Evolutionary conservation across 1,140 invertebrate genomes (phyloP).

Genomic region (Galleria mellonella): DNA sequence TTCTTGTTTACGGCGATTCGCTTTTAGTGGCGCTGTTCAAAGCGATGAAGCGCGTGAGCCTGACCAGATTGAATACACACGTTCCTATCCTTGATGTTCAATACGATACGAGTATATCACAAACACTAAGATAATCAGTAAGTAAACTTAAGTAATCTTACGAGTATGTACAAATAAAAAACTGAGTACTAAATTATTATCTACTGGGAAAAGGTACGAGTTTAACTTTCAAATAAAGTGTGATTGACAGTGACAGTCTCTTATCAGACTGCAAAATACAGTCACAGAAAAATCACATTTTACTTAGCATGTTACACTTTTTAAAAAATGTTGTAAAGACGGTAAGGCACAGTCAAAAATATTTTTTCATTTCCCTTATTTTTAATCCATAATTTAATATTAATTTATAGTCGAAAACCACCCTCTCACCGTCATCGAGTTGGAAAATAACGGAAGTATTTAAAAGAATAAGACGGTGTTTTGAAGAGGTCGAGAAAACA

Average conservation of each 20-base stretch:
- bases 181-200: too few species aligned
- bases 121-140: too few species aligned
- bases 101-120: background rate
- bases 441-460: constrained; percentile 72
- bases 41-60: constrained; percentile 25
- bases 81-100: constrained; percentile 5
- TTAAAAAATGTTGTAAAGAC: too few species aligned
- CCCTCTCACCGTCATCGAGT: constrained; percentile 60
- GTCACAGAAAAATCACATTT: constrained; percentile 4
- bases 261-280: background rate
- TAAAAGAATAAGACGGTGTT: constrained; percentile 70
- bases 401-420: constrained; percentile 61
- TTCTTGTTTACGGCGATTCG: constrained; percentile 65
- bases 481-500: constrained; percentile 67
- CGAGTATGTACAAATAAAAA: background rate
- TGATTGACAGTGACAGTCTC: too few species aligned
- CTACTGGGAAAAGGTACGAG: too few species aligned
- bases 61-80: constrained; percentile 31
- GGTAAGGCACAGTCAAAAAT: constrained; percentile 10
- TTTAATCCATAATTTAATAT: constrained; percentile 57
- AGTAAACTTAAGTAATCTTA: background rate
- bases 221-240: too few species aligned
- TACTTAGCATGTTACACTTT: too few species aligned
- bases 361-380: constrained; percentile 17
- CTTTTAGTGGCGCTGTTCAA: constrained; percentile 55